Evolutionary conservation across 2,888 invertebrate genomes (phyloP).

Genomic region (Heliconius cydno): DNA sequence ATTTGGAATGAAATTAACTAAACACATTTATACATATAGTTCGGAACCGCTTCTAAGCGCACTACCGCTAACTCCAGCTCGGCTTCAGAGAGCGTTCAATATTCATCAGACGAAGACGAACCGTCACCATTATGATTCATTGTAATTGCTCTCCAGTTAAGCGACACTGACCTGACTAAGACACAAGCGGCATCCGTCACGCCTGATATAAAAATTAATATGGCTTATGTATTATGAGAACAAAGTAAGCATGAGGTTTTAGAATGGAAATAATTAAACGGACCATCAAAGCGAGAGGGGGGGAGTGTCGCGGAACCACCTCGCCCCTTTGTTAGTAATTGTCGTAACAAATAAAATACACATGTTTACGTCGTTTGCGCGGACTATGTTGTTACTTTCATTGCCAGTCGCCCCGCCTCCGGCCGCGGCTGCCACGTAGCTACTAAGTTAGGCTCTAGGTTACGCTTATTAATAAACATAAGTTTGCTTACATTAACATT

Average conservation of each 20-base stretch:
- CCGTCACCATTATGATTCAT: constrained; percentile 36
- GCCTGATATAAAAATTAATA: constrained; percentile 16
- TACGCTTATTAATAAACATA: not conserved
- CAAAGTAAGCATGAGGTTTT: constrained; percentile 29
- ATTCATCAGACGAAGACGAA: constrained; percentile 38
- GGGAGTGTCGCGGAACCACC: not conserved
- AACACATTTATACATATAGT: not conserved
- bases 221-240: constrained; percentile 20
- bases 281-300: constrained; percentile 30
- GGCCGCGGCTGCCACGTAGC: not conserved
- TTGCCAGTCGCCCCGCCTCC: not conserved
- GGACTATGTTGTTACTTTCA: not conserved
- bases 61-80: constrained; percentile 7
- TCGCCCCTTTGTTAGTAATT: not conserved
- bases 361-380: not conserved
- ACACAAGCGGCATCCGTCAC: constrained; percentile 5
- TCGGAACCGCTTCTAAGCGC: not conserved
- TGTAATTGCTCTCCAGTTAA: constrained; percentile 35
- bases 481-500: not conserved
- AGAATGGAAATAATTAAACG: constrained; percentile 37
- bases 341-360: constrained; percentile 4
- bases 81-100: constrained; percentile 29
- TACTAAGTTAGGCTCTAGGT: not conserved
- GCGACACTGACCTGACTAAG: not conserved
- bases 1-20: not conserved